Evolutionary conservation across 2,888 invertebrate species (phyloP).

Genomic region (Orthonevra nobilis): DNA sequence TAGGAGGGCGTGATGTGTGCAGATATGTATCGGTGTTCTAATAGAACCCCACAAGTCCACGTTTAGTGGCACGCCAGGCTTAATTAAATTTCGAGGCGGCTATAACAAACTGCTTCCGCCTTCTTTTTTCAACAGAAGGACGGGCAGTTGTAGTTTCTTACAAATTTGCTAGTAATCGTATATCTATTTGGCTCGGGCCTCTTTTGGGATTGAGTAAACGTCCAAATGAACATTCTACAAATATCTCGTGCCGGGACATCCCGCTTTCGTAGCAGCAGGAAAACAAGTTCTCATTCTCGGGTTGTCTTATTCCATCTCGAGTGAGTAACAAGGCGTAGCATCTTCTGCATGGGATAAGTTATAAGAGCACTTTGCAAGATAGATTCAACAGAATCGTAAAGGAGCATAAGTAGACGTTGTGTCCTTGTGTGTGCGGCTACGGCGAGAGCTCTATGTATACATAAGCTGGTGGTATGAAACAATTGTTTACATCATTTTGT

Average conservation of each 20-base stretch:
- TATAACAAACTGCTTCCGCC: slow-evolving; percentile 40
- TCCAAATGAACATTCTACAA: slow-evolving; percentile 28
- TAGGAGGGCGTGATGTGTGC: slow-evolving; percentile 58
- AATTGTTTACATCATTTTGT: slow-evolving; percentile 47
- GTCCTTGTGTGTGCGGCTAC: too few relatives aligned
- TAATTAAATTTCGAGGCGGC: slow-evolving; percentile 59
- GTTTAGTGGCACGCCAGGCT: slow-evolving; percentile 47
- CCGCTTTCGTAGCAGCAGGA: slow-evolving; percentile 14
- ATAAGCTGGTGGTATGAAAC: slow-evolving; percentile 35
- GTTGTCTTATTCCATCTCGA: slow-evolving; percentile 31
- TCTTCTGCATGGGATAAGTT: slow-evolving; percentile 64
- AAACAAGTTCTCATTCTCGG: slow-evolving; percentile 48
- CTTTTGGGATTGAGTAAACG: too few relatives aligned
- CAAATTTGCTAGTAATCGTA: slow-evolving; percentile 9
- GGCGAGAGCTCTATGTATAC: not conserved
- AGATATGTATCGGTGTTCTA: slow-evolving; percentile 28
- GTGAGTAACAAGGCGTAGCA: slow-evolving; percentile 50
- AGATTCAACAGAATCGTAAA: slow-evolving; percentile 59
- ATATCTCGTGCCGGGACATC: too few relatives aligned
- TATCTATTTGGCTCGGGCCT: slow-evolving; percentile 45
- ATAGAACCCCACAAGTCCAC: slow-evolving; percentile 29
- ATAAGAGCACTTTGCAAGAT: slow-evolving; percentile 62
- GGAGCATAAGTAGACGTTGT: not conserved
- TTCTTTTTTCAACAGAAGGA: not conserved
- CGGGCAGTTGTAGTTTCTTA: slow-evolving; percentile 19